Conservation (phyloP, 2,113 vertebrate species). For the Fukomys damarensis region DNA sequence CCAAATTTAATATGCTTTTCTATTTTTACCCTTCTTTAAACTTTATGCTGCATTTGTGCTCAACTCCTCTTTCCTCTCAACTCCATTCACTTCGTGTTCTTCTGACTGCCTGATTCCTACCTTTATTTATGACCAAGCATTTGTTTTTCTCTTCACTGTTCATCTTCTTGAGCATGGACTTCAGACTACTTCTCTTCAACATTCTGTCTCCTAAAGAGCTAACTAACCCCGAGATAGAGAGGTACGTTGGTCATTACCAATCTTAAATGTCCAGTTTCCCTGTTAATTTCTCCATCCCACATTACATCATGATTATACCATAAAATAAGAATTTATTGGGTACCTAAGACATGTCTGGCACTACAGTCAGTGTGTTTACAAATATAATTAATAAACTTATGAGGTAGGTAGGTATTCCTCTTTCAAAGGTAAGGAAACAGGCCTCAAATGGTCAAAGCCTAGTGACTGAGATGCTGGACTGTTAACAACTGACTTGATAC, state of each 20-base stretch:
- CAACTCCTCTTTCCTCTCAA: neutral
- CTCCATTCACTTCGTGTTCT: neutral
- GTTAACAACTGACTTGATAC: neutral
- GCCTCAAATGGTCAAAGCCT: neutral
- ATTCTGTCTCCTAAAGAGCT: neutral
- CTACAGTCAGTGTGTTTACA: neutral
- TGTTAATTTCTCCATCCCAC: constrained; percentile 4
- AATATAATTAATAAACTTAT: neutral
- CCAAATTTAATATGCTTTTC: neutral
- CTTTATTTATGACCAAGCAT: neutral
- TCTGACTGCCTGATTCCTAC: neutral
- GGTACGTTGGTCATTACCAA: neutral
- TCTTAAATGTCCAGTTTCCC: neutral
- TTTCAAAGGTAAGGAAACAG: constrained; percentile 28
- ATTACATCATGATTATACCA: neutral
- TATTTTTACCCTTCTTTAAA: neutral
- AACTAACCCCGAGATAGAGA: neutral
- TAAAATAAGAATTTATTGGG: neutral
- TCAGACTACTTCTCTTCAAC: neutral
- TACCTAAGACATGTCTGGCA: neutral
- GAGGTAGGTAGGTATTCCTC: neutral
- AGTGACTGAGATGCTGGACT: neutral
- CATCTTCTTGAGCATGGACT: neutral
- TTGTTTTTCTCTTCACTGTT: neutral
- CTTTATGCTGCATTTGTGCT: neutral